Percentiles rank a stretch among this genome's conserved stretches.
These are phyloP conservation scores for Kradibia gibbosae DNA, from an alignment of 1,140 invertebrate genomes.

Conservation along the genomic window DNA sequence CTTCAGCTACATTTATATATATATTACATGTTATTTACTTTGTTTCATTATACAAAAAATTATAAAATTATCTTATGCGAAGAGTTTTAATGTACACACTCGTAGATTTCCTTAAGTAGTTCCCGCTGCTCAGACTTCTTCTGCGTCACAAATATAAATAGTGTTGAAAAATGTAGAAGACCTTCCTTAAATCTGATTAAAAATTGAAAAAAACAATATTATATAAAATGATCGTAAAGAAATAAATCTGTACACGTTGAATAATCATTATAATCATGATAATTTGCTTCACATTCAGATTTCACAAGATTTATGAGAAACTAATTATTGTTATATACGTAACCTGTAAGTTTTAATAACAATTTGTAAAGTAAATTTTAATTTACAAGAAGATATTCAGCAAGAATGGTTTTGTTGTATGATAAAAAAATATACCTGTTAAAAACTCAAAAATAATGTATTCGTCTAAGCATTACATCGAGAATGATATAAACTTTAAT, in stretches of 20 bases:
- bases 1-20: constrained; percentile 37
- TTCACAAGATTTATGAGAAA: neutral
- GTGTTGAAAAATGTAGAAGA: constrained; percentile 38
- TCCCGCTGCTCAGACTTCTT: constrained; percentile 52
- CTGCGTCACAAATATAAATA: constrained; percentile 49
- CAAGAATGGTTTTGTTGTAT: constrained; percentile 49
- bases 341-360: constrained; percentile 31
- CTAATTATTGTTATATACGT: neutral
- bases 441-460: constrained; percentile 34
- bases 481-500: constrained; percentile 17
- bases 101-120: constrained; percentile 49
- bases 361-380: constrained; percentile 22
- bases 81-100: constrained; percentile 19
- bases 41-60: constrained; percentile 20
- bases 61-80: constrained; percentile 3
- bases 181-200: constrained; percentile 37
- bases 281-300: neutral
- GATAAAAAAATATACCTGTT: neutral
- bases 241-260: neutral
- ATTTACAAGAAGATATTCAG: constrained; percentile 42
- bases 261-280: neutral
- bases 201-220: constrained; percentile 21
- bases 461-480: constrained; percentile 10
- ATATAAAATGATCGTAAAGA: constrained; percentile 15
- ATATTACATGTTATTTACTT: constrained; percentile 22